phyloP scores from a whole-genome alignment of 2,113 vertebrate species.

The Bambusicola thoracicus region DNA sequence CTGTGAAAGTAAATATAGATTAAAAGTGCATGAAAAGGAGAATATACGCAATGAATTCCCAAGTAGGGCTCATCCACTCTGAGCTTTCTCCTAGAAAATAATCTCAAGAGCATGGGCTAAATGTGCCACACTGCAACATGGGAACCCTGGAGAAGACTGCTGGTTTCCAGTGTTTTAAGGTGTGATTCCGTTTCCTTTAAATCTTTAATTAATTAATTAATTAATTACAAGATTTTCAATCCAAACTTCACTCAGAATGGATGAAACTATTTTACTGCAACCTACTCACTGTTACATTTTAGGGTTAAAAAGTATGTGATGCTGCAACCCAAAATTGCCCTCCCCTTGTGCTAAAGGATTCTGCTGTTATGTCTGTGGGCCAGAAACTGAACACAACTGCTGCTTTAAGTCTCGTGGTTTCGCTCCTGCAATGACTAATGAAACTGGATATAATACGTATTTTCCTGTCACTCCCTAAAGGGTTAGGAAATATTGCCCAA shows the following conservation, averaged over 20 bases:
- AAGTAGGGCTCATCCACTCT: not conserved
- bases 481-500: conserved; percentile 47
- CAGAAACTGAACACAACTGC: not conserved
- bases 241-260: not conserved
- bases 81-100: not conserved
- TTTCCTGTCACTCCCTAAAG: conserved; percentile 61
- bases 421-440: conserved; percentile 16
- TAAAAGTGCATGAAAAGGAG: not conserved
- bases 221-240: not conserved
- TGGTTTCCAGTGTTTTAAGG: not conserved
- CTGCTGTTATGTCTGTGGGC: accelerated
- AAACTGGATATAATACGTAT: conserved; percentile 44
- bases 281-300: not conserved
- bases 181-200: not conserved
- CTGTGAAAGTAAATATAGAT: not conserved
- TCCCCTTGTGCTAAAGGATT: not conserved
- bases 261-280: not conserved
- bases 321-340: not conserved
- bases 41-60: not conserved
- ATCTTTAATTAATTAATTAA: no score
- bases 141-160: not conserved
- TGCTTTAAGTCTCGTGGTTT: not conserved
- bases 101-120: not conserved
- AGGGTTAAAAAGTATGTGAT: not conserved
- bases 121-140: not conserved